Base-by-base conservation (phyloP, 2,797 vertebrate species). In the Scyliorhinus canicula region DNA sequence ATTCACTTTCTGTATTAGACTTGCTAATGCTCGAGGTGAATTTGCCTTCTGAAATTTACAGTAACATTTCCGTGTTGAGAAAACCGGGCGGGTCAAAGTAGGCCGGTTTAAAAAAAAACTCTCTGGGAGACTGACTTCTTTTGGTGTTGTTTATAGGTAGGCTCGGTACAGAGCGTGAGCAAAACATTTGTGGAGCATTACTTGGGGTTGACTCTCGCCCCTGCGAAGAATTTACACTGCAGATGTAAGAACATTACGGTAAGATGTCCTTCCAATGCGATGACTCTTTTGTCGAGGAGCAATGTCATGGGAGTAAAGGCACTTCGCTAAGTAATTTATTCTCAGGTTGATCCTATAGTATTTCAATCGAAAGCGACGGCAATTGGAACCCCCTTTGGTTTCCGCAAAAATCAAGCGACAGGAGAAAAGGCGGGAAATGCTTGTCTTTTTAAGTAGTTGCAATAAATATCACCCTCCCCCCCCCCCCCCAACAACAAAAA, bases 381-480 rank as follows among this genome's bases (percentile, higher is more conserved):
- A 4, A 65, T 65, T 88, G 35, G 28, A 88, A 35, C 16, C 31
- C 14, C 52, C 57, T 60, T 86, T 57, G 52, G 47, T 28, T 85
- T 14, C 47, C 2, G 28, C 84, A 52, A 6, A n/a, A n/a, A 55
- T 74, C 71, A 74, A 74, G 11, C 47, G 26, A 50, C 8, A 5
- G 21, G 82, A 85, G 9, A 19, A 82, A 44, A 82, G 60, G 26
- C 1, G 47, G 21, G 44, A 50, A 26, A 26, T n/a, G n/a, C n/a
- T n/a, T n/a, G n/a, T n/a, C n/a, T n/a, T n/a, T n/a, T n/a, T n/a
- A 91, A 91, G 88, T 91, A 40, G 88, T 24, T 91, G 21, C 35
- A 21, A 19, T 40, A 3, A 63, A 40, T n/a, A n/a, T n/a, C n/a
- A n/a, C n/a, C n/a, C n/a, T n/a, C n/a, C n/a, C n/a, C n/a, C n/a